Percentiles rank a stretch among this genome's conserved stretches.
These are phyloP conservation scores for Pseudoips prasinana DNA, from an alignment of 2,888 invertebrate genomes.

Conservation along the genomic window DNA sequence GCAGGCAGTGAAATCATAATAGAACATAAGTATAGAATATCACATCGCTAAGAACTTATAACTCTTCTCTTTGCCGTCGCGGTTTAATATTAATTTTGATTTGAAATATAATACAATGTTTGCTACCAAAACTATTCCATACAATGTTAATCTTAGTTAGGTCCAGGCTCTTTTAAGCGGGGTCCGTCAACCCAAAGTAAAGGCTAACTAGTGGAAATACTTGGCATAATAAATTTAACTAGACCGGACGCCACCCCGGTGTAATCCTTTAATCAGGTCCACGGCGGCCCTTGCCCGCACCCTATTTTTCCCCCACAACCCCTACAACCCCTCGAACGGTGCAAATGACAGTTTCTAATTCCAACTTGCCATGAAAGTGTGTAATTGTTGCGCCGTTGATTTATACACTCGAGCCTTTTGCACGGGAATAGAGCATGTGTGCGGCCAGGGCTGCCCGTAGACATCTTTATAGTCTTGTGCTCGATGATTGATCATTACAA, in stretches of 20 bases:
- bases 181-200: slow-evolving; percentile 37
- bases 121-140: slow-evolving; percentile 16
- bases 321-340: slow-evolving; percentile 68
- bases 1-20: no score
- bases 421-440: slow-evolving; percentile 61
- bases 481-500: no score
- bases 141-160: slow-evolving; percentile 24
- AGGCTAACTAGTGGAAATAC: slow-evolving; percentile 75
- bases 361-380: slow-evolving; percentile 83
- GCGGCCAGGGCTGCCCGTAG: slow-evolving; percentile 43
- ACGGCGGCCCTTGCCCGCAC: slow-evolving; percentile 76
- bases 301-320: slow-evolving; percentile 73
- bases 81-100: no score
- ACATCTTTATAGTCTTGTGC: slow-evolving; percentile 9
- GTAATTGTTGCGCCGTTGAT: slow-evolving; percentile 81
- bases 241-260: slow-evolving; percentile 74
- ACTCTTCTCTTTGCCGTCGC: no score
- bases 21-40: no score
- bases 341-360: slow-evolving; percentile 84
- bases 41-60: no score
- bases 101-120: no score
- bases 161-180: slow-evolving; percentile 13
- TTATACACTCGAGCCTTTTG: slow-evolving; percentile 75
- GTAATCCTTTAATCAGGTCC: slow-evolving; percentile 82
- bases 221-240: slow-evolving; percentile 80